These are phyloP conservation scores for Apteryx mantelli DNA, from an alignment of 2,113 vertebrate species.

Conservation along the genomic window DNA sequence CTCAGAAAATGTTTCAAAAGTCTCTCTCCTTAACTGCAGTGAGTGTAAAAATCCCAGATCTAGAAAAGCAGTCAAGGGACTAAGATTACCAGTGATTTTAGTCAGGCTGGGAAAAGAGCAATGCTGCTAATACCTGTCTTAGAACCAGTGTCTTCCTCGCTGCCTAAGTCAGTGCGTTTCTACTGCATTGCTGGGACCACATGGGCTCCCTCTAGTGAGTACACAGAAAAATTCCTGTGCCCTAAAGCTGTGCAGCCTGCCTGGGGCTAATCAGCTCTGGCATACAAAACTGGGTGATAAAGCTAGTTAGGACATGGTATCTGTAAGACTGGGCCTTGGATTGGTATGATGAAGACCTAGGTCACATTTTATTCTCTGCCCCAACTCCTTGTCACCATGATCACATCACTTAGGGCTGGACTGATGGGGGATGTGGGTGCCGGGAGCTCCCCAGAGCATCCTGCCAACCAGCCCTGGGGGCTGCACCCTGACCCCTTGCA, in stretches of 20 bases:
- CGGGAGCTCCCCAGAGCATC: neutral
- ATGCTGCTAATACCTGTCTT: neutral
- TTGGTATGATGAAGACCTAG: neutral
- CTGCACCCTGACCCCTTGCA: neutral
- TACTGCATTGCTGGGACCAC: neutral
- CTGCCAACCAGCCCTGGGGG: neutral
- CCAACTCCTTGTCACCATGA: neutral
- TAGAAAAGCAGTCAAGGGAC: neutral
- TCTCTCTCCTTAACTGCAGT: neutral
- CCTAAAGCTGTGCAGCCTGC: neutral
- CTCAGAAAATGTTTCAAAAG: neutral
- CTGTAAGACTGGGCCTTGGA: neutral
- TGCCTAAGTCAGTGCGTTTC: neutral
- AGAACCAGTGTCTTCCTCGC: neutral
- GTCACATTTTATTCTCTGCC: neutral
- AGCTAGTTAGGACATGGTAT: neutral
- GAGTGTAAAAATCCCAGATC: neutral
- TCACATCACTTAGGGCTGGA: neutral
- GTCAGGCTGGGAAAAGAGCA: neutral
- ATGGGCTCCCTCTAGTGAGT: slow-evolving; percentile 48
- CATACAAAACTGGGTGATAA: neutral
- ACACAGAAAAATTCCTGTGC: neutral
- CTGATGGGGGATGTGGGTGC: neutral
- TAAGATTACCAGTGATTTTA: neutral
- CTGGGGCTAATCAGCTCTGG: neutral